These are phyloP conservation scores for Drosophila rufa DNA, from an alignment of 1,140 invertebrate genomes.

Conservation along the genomic window DNA sequence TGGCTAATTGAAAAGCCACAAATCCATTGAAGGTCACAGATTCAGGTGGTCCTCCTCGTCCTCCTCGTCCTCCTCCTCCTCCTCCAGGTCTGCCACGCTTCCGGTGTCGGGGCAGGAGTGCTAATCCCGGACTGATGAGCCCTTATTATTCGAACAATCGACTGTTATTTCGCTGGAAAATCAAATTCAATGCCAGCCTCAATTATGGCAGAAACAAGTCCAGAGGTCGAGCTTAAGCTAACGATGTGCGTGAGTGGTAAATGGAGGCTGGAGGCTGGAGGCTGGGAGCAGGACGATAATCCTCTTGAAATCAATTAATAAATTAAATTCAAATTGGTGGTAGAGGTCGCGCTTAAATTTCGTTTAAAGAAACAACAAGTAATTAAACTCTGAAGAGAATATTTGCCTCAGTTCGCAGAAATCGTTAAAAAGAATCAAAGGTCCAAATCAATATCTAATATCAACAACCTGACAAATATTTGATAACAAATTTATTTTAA, in stretches of 20 bases:
- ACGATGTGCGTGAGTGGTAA: background rate
- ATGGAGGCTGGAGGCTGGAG: too few species aligned
- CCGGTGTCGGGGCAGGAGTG: background rate
- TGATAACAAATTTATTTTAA: too few species aligned
- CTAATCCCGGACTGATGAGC: constrained; percentile 17
- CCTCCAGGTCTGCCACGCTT: constrained; percentile 1
- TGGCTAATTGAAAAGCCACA: constrained; percentile 41
- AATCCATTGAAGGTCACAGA: constrained; percentile 27
- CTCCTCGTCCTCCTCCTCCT: background rate
- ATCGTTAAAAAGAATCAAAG: too few species aligned
- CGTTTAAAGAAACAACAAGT: too few species aligned
- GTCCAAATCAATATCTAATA: too few species aligned
- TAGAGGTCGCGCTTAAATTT: too few species aligned
- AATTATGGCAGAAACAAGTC: constrained; percentile 7
- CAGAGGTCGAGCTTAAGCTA: background rate
- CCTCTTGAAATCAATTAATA: constrained; percentile 12
- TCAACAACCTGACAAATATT: too few species aligned
- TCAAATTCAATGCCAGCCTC: constrained; percentile 2
- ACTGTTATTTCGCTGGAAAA: constrained; percentile 15
- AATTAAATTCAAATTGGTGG: background rate
- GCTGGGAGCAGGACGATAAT: background rate
- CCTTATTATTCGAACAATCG: constrained; percentile 18
- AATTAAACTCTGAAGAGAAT: background rate
- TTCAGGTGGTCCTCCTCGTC: background rate
- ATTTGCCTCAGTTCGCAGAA: too few species aligned